phyloP scores from a whole-genome alignment of 2,888 invertebrate species.

The Xestia c-nigrum region DNA sequence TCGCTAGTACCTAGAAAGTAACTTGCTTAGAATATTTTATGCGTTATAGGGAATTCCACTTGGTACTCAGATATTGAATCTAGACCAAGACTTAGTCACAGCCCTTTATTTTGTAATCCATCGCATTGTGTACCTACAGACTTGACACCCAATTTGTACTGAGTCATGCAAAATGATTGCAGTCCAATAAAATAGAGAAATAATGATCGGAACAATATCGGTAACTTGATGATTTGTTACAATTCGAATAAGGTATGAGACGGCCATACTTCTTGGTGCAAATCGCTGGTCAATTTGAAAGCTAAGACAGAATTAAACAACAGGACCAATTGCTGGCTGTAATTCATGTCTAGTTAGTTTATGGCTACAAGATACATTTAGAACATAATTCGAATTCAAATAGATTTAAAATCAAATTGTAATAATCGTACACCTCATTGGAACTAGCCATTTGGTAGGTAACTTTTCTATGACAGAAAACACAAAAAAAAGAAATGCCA shows the following conservation, averaged over 20 bases:
- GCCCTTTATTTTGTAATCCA: constrained; percentile 42
- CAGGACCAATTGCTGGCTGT: not conserved
- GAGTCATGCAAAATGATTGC: constrained; percentile 51
- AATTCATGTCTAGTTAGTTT: constrained; percentile 8
- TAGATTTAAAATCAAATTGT: constrained; percentile 8
- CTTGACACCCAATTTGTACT: constrained; percentile 48
- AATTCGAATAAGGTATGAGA: constrained; percentile 17
- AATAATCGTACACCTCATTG: not conserved
- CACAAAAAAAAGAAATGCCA: too few relatives aligned
- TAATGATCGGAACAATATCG: constrained; percentile 39
- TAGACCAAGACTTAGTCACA: constrained; percentile 48
- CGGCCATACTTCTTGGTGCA: constrained; percentile 11
- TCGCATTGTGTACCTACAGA: constrained; percentile 34
- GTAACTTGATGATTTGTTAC: constrained; percentile 46
- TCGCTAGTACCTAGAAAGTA: constrained; percentile 11
- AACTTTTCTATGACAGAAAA: not conserved
- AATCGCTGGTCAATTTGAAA: constrained; percentile 37
- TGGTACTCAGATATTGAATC: constrained; percentile 19
- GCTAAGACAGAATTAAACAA: constrained; percentile 2
- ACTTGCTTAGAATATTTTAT: constrained; percentile 3
- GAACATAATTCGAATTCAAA: constrained; percentile 5
- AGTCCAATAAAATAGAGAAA: constrained; percentile 39
- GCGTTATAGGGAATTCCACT: constrained; percentile 18
- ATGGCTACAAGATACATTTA: constrained; percentile 7
- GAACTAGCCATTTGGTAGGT: not conserved